Base-by-base conservation (phyloP, 37 sponge, comb jelly and placozoan genomes). In the Agelas oroides region DNA sequence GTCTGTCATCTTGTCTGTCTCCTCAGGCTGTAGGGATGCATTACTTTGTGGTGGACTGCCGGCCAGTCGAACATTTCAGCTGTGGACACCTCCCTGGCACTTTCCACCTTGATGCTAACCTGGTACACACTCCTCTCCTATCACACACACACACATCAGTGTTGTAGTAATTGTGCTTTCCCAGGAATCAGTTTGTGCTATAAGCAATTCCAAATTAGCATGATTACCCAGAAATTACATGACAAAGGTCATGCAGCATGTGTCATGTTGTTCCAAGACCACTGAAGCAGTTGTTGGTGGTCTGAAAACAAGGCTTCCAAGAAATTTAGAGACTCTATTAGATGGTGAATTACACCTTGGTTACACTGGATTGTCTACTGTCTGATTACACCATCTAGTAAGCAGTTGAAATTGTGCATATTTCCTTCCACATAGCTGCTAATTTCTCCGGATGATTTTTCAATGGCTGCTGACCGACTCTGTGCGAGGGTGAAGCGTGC, bases 41-140 rank as follows among this genome's bases (percentile, higher is more conserved):
- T 57, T 97, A 93, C 63, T 63, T 86, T 37, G 71, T 97, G 17
- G 94, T 97, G 34, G 98, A 97, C 80, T 95, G 96, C 30, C 80
- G 98, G 27, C 96, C 98, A n/a, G 54, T 86, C 62, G 69, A 90
- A 23, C 98, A 97, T 72, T 97, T 76, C 76, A 87, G 87, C 53
- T 78, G 69, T 59, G 98, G 98, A 13, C 98, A 95, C 61, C 72
- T 97, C 1, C 92, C 79, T 0, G 75, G 75, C 1, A 78, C 98
- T 0, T 65, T 84, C 32, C 84, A 88, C 72, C 84, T 97, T 0
- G 96, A 97, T 80, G 81, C 98, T 31, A 87, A 85, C 53, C 88
- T 95, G 52, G 92, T 91, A 41, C 59, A 33, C 35, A 46, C 23
- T 14, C 23, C 23, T 46, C 53, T 18, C 53, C 53, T 18, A 34